Evolutionary conservation across 2,113 vertebrate genomes (phyloP).

Genomic region (Crotalus horridus): DNA sequence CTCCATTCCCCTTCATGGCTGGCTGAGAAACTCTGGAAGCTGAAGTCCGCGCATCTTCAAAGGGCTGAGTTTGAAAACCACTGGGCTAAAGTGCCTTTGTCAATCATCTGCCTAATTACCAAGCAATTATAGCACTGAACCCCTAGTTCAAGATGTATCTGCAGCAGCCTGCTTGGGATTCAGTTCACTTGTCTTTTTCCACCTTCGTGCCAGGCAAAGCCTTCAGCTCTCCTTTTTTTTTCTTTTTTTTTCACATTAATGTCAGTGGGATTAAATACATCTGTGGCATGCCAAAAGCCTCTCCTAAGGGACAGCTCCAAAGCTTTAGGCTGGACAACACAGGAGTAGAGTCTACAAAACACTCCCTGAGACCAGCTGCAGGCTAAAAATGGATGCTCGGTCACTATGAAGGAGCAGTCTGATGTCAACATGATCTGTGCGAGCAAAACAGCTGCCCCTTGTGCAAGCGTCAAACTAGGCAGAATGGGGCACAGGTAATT

Average conservation of each 20-base stretch:
- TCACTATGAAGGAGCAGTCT: background rate
- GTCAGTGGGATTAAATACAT: background rate
- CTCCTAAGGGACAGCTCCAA: background rate
- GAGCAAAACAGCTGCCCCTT: background rate
- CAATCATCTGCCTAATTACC: background rate
- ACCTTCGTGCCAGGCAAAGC: background rate
- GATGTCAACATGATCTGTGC: background rate
- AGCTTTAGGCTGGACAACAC: background rate
- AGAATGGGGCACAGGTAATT: too few species aligned
- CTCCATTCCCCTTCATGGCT: background rate
- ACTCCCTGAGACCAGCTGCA: background rate
- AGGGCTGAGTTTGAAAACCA: background rate
- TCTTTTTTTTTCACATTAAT: background rate
- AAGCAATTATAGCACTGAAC: background rate
- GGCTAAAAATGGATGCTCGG: background rate
- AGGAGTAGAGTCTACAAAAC: background rate
- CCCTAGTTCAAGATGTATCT: background rate
- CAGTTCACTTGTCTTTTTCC: slow-evolving; percentile 8
- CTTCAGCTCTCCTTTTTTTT: background rate
- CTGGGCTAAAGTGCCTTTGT: background rate
- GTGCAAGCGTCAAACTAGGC: background rate
- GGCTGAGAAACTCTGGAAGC: background rate
- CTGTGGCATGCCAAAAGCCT: background rate
- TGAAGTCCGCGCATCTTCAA: background rate
- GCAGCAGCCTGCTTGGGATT: background rate